Conservation (phyloP, 2,888 invertebrate species). For the Mystacides longicornis region DNA sequence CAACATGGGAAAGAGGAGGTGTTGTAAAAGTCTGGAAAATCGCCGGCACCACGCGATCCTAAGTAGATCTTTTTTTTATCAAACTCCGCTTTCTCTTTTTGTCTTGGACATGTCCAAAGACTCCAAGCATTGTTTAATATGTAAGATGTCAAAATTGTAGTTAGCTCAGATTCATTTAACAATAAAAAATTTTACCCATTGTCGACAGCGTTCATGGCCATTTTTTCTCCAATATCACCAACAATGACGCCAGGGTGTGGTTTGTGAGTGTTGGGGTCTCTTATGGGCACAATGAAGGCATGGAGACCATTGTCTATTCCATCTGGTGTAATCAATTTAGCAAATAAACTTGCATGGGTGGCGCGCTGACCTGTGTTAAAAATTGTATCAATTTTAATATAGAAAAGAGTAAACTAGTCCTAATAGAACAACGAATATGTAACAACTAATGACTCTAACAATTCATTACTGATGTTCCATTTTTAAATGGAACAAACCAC, state of each 20-base stretch:
- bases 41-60: too few relatives aligned
- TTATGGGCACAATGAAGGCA: slow-evolving; percentile 77
- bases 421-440: not conserved
- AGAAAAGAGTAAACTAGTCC: not conserved
- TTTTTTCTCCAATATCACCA: slow-evolving; percentile 90
- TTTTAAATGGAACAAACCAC: too few relatives aligned
- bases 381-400: not conserved
- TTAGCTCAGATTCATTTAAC: not conserved
- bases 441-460: too few relatives aligned
- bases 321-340: slow-evolving; percentile 72
- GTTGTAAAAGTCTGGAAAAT: too few relatives aligned
- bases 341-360: slow-evolving; percentile 84
- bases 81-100: too few relatives aligned
- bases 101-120: too few relatives aligned
- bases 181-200: slow-evolving; percentile 82
- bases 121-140: too few relatives aligned
- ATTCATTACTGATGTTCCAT: too few relatives aligned
- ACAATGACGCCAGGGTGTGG: slow-evolving; percentile 74
- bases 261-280: slow-evolving; percentile 63
- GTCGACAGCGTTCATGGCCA: slow-evolving; percentile 86
- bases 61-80: too few relatives aligned
- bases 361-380: slow-evolving; percentile 58
- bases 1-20: too few relatives aligned
- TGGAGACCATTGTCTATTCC: slow-evolving; percentile 77
- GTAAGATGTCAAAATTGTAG: too few relatives aligned